These are phyloP conservation scores for Tubulanus polymorphus DNA, from an alignment of 2,888 invertebrate species.

Conservation along the genomic window DNA sequence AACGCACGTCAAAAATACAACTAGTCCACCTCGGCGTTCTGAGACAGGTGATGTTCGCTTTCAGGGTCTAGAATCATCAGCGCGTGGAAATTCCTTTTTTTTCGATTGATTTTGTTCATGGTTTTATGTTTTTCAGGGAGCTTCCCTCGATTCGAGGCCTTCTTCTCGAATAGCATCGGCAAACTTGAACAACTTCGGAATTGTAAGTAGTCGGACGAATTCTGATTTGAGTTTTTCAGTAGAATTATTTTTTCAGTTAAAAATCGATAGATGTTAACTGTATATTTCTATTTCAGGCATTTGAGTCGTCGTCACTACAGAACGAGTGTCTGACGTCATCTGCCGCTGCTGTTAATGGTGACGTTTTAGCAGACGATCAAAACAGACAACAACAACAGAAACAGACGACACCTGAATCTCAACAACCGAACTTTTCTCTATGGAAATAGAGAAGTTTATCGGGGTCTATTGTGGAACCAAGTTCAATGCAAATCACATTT, in stretches of 20 bases:
- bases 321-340: conserved; percentile 32
- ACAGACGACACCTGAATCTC: too few species aligned
- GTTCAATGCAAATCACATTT: too few species aligned
- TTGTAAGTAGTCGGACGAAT: conserved; percentile 25
- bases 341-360: conserved; percentile 33
- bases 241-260: too few species aligned
- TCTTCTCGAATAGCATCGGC: background rate
- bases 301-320: conserved; percentile 25
- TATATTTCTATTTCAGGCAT: conserved; percentile 22
- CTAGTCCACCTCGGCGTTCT: conserved; percentile 39
- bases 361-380: conserved; percentile 33
- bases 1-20: conserved; percentile 28
- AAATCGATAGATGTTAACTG: background rate
- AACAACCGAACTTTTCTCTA: too few species aligned
- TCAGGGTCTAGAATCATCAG: too few species aligned
- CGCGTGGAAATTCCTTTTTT: too few species aligned
- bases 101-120: too few species aligned
- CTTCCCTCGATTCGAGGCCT: background rate
- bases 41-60: conserved; percentile 40
- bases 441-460: too few species aligned
- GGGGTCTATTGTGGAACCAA: too few species aligned
- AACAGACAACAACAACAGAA: too few species aligned
- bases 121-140: background rate
- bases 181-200: conserved; percentile 7
- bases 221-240: too few species aligned